Base-by-base conservation (phyloP, 1,140 invertebrate genomes). In the Drosophila murphyi region DNA sequence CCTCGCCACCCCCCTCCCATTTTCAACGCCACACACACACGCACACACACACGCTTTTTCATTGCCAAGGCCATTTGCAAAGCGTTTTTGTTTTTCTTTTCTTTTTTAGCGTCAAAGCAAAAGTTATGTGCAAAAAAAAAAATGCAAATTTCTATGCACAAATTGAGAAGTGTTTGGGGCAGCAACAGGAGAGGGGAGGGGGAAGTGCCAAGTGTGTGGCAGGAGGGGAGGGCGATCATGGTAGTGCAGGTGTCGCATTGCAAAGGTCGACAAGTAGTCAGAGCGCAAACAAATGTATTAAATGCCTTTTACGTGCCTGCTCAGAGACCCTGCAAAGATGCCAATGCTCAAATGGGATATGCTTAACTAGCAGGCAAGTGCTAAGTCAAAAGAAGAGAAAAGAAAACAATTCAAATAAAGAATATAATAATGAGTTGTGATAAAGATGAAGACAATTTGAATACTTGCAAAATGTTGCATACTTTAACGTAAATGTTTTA, bases 11-110 rank as follows among this genome's bases (percentile, higher is more conserved):
- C 8, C 0, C 34, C 43, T 41, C 31, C 37, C 31, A 12, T 0
- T 12, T 12, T 12, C 12, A 12, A 12, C 12, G 12, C 12, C 12
- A 12, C 12, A 12, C 12, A n/a, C 47, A 47, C 39, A 37, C 41
- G 47, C 41, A 37, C 45, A 65, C 45, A 65, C 69, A 67, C 54
- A 50, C 39, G 29, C 59, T 41, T 41, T 51, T 52, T 87, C 82
- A 87, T 82, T 87, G 82, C 69, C 82, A 87, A 87, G 82, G 82
- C 76, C 79, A 73, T 75, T 56, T 61, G 52, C 47, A 51, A 37
- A 43, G 65, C 39, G 7, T 20, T 20, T 20, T 20, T 20, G 20
- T 20, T 20, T 20, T 20, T 20, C 20, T 51, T 52, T 50, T 8
- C 12, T 43, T 0, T 37, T 5, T 37, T 4, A 43, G 34, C 34